Base-by-base conservation (phyloP, 2,888 invertebrate species). In the Marasmarcha lunaedactyla region DNA sequence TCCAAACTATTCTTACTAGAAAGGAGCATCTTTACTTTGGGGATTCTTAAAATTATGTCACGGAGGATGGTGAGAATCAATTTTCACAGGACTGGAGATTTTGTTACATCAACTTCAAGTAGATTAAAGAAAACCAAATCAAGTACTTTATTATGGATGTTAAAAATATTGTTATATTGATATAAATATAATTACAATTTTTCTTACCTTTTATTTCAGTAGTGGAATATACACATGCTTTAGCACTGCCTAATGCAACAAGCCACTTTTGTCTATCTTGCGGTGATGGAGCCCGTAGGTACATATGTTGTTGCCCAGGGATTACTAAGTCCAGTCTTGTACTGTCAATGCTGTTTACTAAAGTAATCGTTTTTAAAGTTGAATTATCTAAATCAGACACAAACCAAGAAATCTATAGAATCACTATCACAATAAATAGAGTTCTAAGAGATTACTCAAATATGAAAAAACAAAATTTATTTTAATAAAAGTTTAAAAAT, bases 201-300 rank as follows among this genome's bases (percentile, higher is more conserved):
- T 30, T 30, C 10, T 33, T 52, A 72, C 74, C 71, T 65, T 68
- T 71, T 14, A 63, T 49, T 41, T 76, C 76, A 20, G 44, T 46
- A 49, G 71, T 68, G 2, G 69, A 71, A 47, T 78, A 77, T n/a
- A 88, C 79, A 57, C 89, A 89, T 33, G 91, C 91, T 73, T 93
- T 93, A 33, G 91, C 88, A 71, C 89, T 90, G 11, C 93, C 93
- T 37, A 93, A 71, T 26, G 92, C 92, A 13, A 93, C 91, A 14
- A 93, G 79, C 93, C 93, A 93, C 52, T 89, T 89, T 59, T 93
- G 93, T 37, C 93, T 69, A 56, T 93, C 92, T 57, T 90, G 90
- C 14, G 91, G 88, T 11, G 90, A 90, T 3, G 91, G 88, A 36
- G 93, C 92, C 59, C 88, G 85, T 42, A 93, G 72, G 61, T 92